Evolutionary conservation across 2,113 vertebrate genomes (phyloP).

Genomic region (Ctenodactylus gundi): DNA sequence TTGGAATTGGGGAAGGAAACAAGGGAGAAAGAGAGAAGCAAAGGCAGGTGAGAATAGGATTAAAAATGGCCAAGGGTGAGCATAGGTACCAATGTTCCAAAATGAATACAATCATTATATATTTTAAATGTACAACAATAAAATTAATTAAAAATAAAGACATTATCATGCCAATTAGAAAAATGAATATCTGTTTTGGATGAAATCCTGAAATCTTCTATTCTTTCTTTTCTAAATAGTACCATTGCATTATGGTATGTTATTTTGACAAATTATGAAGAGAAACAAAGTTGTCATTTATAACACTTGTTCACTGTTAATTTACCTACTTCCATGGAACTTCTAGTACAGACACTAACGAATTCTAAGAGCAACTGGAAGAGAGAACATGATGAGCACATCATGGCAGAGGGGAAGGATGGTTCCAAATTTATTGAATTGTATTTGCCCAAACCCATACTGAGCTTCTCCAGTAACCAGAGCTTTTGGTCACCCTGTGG

Average conservation of each 20-base stretch:
- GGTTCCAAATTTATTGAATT: neutral
- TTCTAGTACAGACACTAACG: neutral
- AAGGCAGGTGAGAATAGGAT: too few relatives aligned
- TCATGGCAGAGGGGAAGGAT: too few relatives aligned
- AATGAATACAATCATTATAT: too few relatives aligned
- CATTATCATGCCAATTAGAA: neutral
- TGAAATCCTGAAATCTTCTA: neutral
- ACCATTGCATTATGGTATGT: neutral
- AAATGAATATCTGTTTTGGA: neutral
- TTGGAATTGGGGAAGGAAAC: too few relatives aligned
- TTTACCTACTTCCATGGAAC: neutral
- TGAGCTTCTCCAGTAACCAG: neutral
- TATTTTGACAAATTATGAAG: neutral
- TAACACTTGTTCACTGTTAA: neutral
- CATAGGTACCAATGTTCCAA: too few relatives aligned
- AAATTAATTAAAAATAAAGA: too few relatives aligned
- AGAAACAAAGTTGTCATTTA: neutral
- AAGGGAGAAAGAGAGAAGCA: too few relatives aligned
- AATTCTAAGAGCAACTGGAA: neutral
- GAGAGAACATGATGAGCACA: neutral
- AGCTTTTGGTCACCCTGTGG: neutral
- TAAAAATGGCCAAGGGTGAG: too few relatives aligned
- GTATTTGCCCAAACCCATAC: neutral
- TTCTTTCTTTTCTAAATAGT: neutral
- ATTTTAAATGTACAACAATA: too few relatives aligned